Evolutionary conservation across 2,113 vertebrate genomes (phyloP).

Genomic region (Pandion haliaetus): DNA sequence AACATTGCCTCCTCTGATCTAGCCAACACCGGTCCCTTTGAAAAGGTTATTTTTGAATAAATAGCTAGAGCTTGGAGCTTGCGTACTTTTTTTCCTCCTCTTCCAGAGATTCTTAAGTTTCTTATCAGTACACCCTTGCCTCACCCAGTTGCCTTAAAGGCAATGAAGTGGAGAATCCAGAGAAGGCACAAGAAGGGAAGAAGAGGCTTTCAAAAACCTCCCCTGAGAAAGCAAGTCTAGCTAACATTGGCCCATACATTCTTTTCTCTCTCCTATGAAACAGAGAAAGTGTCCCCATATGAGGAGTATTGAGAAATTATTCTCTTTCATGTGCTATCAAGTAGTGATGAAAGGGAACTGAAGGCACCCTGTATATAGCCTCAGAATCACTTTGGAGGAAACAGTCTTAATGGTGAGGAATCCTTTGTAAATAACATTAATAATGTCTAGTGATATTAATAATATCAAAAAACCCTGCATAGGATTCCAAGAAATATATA

Average conservation of each 20-base stretch:
- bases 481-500: neutral
- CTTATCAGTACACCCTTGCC: neutral
- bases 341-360: neutral
- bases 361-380: neutral
- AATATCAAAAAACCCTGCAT: neutral
- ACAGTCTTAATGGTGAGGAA: neutral
- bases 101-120: neutral
- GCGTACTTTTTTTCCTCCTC: neutral
- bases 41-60: neutral
- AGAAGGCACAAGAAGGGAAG: neutral
- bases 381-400: neutral
- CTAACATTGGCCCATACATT: neutral
- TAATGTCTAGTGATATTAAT: neutral
- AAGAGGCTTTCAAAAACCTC: neutral
- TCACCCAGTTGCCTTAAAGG: neutral
- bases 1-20: neutral
- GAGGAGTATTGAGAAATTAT: neutral
- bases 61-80: neutral
- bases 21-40: neutral
- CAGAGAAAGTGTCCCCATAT: neutral
- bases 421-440: neutral
- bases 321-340: neutral
- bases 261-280: neutral
- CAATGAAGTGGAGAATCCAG: neutral
- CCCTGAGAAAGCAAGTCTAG: neutral